phyloP scores from a whole-genome alignment of 2,113 vertebrate genomes.

The Upupa epops region DNA sequence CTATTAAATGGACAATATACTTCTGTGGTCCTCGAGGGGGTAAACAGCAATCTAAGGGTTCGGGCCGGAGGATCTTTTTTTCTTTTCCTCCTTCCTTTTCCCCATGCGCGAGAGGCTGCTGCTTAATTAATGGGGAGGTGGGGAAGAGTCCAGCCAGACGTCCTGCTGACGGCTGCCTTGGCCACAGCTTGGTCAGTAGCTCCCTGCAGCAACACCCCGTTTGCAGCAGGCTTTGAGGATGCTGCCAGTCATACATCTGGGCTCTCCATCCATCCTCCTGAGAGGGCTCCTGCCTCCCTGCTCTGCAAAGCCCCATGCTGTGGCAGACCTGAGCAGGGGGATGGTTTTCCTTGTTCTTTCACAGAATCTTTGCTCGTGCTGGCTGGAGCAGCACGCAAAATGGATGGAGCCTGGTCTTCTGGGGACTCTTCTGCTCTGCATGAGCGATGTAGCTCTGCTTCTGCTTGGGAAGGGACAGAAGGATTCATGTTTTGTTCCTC shows the following conservation, averaged over 20 bases:
- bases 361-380: accelerated
- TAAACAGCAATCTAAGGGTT: slow-evolving; percentile 52
- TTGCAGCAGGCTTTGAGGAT: not conserved
- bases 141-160: slow-evolving; percentile 26
- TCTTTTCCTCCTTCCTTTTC: slow-evolving; percentile 36
- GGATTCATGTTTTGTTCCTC: not conserved
- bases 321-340: not conserved
- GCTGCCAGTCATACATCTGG: accelerated
- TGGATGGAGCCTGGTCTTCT: not conserved
- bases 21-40: slow-evolving; percentile 61
- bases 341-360: not conserved
- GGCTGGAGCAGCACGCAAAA: not conserved
- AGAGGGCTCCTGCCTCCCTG: not conserved
- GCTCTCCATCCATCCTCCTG: not conserved
- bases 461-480: not conserved
- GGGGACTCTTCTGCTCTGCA: not conserved
- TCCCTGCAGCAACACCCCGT: not conserved
- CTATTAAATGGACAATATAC: slow-evolving; percentile 74
- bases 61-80: slow-evolving; percentile 4
- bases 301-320: accelerated
- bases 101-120: not conserved
- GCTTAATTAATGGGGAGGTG: slow-evolving; percentile 15
- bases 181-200: not conserved
- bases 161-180: not conserved
- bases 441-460: not conserved